phyloP scores from a whole-genome alignment of 2,113 vertebrate species.

The Thalassarche chlororhynchos region DNA sequence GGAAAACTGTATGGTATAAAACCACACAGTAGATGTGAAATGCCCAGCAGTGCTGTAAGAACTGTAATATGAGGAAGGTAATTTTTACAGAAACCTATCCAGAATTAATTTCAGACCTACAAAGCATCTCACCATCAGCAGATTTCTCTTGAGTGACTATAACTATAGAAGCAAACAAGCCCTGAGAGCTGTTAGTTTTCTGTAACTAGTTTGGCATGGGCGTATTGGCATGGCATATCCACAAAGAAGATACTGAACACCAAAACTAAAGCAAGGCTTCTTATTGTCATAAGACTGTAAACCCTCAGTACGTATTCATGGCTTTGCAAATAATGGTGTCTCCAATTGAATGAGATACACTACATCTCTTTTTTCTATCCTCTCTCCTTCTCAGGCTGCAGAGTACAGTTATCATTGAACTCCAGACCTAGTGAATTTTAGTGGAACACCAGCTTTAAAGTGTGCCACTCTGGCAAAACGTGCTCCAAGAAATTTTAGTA shows the following conservation, averaged over 20 bases:
- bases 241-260: not conserved
- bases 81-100: not conserved
- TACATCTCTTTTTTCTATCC: not conserved
- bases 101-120: not conserved
- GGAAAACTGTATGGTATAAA: not conserved
- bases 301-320: not conserved
- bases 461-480: not conserved
- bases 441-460: not conserved
- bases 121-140: not conserved
- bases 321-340: not conserved
- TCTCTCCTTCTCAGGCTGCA: not conserved
- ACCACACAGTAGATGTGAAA: not conserved
- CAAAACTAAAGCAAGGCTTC: not conserved
- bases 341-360: not conserved
- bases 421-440: not conserved
- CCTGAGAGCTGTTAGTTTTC: not conserved
- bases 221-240: not conserved
- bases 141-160: not conserved
- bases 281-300: not conserved
- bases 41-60: not conserved
- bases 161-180: not conserved
- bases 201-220: not conserved
- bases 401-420: not conserved
- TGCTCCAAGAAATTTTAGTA: not conserved
- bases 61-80: not conserved